Evolutionary conservation across 2,797 vertebrate species (phyloP).

Genomic region (Ptychadena robeensis): DNA sequence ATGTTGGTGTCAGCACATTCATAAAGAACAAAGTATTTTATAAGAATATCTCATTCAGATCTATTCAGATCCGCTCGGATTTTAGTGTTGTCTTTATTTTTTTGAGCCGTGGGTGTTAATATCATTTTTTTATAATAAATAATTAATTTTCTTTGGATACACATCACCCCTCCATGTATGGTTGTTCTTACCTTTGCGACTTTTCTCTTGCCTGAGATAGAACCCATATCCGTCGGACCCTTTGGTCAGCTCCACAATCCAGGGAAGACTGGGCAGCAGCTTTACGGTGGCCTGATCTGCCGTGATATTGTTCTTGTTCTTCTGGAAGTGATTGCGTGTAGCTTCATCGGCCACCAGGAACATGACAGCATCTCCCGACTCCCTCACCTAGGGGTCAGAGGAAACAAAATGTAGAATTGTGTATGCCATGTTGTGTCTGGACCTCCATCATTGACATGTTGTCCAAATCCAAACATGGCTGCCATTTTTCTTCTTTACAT

Average conservation of each 20-base stretch:
- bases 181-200: constrained; percentile 68
- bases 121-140: background rate
- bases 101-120: too few relatives aligned
- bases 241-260: constrained; percentile 77
- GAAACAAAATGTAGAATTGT: background rate
- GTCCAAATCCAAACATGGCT: background rate
- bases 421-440: background rate
- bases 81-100: too few relatives aligned
- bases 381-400: constrained; percentile 77
- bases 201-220: constrained; percentile 76
- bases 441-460: background rate
- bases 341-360: constrained; percentile 85
- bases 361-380: constrained; percentile 75
- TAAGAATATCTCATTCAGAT: too few relatives aligned
- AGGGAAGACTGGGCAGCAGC: constrained; percentile 82
- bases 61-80: too few relatives aligned
- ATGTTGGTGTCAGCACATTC: too few relatives aligned
- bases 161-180: background rate
- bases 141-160: background rate
- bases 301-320: constrained; percentile 70
- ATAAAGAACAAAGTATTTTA: too few relatives aligned
- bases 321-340: constrained; percentile 75
- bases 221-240: constrained; percentile 86
- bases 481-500: too few relatives aligned
- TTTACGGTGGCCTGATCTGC: constrained; percentile 75